Evolutionary conservation across 2,113 vertebrate genomes (phyloP).

Genomic region (western clawed frog (Xenopus tropicalis)): DNA sequence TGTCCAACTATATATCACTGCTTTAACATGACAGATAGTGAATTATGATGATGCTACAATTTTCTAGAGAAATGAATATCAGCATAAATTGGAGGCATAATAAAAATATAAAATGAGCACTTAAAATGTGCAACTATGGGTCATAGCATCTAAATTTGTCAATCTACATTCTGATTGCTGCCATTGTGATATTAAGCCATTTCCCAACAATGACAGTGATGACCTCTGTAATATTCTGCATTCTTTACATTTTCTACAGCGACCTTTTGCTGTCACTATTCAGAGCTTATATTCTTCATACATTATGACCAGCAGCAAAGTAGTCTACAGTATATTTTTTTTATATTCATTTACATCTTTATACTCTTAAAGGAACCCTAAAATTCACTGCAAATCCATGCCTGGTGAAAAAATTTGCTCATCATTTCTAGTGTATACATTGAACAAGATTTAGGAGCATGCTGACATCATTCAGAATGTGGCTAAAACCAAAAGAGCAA

Average conservation of each 20-base stretch:
- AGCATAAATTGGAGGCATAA: conserved; percentile 18
- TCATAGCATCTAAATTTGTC: conserved; percentile 36
- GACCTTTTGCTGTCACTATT: conserved; percentile 1
- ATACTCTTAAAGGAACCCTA: not conserved
- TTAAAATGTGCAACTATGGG: conserved; percentile 26
- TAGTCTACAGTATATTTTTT: not conserved
- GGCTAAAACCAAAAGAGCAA: too few relatives aligned
- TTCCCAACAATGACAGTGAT: conserved; percentile 30
- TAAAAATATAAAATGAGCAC: conserved; percentile 23
- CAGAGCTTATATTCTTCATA: not conserved
- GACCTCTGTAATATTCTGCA: conserved; percentile 25
- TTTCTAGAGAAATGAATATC: conserved; percentile 27
- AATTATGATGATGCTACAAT: conserved; percentile 41
- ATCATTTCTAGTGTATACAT: too few relatives aligned
- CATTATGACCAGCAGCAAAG: not conserved
- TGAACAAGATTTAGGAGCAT: too few relatives aligned
- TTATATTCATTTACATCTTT: too few relatives aligned
- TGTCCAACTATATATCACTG: conserved; percentile 6
- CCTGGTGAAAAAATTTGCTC: too few relatives aligned
- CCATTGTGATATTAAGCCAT: conserved; percentile 27
- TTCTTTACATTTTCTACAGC: not conserved
- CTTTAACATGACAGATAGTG: conserved; percentile 27
- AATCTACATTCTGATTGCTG: conserved; percentile 25
- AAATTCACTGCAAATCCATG: too few relatives aligned
- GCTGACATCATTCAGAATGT: too few relatives aligned